phyloP scores from a whole-genome alignment of 2,888 invertebrate genomes.

The Chrysolina haemoptera region DNA sequence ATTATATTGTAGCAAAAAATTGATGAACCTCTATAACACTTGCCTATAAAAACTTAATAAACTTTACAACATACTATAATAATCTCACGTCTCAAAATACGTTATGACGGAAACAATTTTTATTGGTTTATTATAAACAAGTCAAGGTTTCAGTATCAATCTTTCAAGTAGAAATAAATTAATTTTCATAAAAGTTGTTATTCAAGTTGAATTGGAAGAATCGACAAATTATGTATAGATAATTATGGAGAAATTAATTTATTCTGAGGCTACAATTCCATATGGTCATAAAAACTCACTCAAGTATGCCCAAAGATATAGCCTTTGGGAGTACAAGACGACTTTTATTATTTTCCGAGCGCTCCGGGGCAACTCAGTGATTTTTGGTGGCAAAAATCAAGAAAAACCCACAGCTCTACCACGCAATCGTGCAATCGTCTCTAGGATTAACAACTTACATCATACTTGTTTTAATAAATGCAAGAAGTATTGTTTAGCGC shows the following conservation, averaged over 20 bases:
- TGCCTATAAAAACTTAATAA: neutral
- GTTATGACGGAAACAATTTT: neutral
- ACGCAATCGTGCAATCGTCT: too few species aligned
- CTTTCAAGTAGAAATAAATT: neutral
- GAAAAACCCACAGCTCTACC: too few species aligned
- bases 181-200: neutral
- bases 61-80: conserved; percentile 5
- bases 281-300: too few species aligned
- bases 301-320: too few species aligned
- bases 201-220: neutral
- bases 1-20: conserved; percentile 3
- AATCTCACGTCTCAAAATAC: neutral
- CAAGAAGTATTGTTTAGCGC: too few species aligned
- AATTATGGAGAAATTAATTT: neutral
- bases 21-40: neutral
- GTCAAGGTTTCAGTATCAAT: neutral
- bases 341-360: too few species aligned
- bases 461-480: too few species aligned
- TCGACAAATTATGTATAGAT: neutral
- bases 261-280: neutral
- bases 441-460: too few species aligned
- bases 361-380: too few species aligned
- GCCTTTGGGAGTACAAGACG: too few species aligned
- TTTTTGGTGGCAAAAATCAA: too few species aligned
- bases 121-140: neutral